Evolutionary conservation across 2,797 vertebrate species (phyloP), one percentile per base, ranked within the genome.

Genomic region (Aphelocoma californica): DNA sequence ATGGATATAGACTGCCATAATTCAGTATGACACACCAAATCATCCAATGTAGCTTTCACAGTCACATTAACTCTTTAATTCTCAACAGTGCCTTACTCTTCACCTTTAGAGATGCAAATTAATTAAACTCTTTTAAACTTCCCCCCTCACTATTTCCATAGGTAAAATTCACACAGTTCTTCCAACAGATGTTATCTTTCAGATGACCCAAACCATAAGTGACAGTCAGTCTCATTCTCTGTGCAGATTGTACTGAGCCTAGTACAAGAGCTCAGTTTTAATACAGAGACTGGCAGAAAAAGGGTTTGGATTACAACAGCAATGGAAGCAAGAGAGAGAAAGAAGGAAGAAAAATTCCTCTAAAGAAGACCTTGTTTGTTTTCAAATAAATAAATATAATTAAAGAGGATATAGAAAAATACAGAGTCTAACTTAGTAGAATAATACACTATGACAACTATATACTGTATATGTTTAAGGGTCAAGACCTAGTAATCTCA

Each of bases 31-130:
- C 82, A 85, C 45, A 81, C 32, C 50, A 93, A 72, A 96, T 94
- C 66, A 95, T 79, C 38, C 28, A 14, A 36, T 14, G 10, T 72
- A 88, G 48, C 42, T 38, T 94, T 88, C 62, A 40, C 10, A 71
- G 34, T 62, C 26, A 38, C 28, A 66, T 89, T 86, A 95, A 69
- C 28, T 69, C 24, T 79, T 44, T 64, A 83, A 81, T 78, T 91
- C 69, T 90, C 67, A 78, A 50, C 47, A 73, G 7, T 23, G 47
- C 12, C 14, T 77, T 92, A 93, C 66, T 91, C 90, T 38, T 88
- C 88, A 95, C 47, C 61, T 95, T 96, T 94, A 94, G 71, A 56
- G 66, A 93, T 86, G 20, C 24, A 90, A 86, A 95, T 92, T 86
- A 96, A 96, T 95, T 91, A 90, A 96, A 78, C 28, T 66, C 29